phyloP scores from a whole-genome alignment of 2,113 vertebrate species.

The Lutjanus erythropterus region DNA sequence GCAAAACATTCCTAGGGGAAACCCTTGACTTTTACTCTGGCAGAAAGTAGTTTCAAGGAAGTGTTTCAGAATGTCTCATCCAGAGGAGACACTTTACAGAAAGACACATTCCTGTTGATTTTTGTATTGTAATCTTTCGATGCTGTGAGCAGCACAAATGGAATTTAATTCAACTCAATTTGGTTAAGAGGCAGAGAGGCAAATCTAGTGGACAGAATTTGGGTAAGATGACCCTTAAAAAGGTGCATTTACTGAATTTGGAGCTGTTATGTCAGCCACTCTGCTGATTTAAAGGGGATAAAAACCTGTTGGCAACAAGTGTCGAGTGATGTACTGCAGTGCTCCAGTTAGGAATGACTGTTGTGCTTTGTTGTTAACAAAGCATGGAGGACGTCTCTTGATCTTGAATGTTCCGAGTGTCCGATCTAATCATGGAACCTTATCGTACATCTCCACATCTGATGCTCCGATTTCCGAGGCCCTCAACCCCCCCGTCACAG shows the following conservation, averaged over 20 bases:
- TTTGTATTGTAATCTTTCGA: neutral
- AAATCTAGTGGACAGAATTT: neutral
- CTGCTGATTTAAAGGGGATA: neutral
- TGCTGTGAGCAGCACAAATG: neutral
- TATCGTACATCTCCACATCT: conserved; percentile 36
- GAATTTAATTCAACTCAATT: neutral
- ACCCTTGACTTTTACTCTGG: no score
- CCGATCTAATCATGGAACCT: conserved; percentile 33
- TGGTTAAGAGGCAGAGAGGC: neutral
- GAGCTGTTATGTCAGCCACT: neutral
- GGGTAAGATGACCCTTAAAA: neutral
- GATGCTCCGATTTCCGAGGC: conserved; percentile 5
- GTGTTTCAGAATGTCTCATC: neutral
- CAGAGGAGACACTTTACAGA: neutral
- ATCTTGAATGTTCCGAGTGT: conserved; percentile 26
- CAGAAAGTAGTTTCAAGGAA: neutral
- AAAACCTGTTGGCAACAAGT: conserved; percentile 3
- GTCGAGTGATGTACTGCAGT: neutral
- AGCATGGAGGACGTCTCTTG: conserved; percentile 32
- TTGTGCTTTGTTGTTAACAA: conserved; percentile 7
- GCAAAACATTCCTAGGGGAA: no score
- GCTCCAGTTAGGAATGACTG: neutral
- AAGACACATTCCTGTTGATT: neutral
- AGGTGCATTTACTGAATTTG: neutral
- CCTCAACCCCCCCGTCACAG: neutral